phyloP scores from a whole-genome alignment of 2,113 vertebrate genomes.

The Indicator indicator region DNA sequence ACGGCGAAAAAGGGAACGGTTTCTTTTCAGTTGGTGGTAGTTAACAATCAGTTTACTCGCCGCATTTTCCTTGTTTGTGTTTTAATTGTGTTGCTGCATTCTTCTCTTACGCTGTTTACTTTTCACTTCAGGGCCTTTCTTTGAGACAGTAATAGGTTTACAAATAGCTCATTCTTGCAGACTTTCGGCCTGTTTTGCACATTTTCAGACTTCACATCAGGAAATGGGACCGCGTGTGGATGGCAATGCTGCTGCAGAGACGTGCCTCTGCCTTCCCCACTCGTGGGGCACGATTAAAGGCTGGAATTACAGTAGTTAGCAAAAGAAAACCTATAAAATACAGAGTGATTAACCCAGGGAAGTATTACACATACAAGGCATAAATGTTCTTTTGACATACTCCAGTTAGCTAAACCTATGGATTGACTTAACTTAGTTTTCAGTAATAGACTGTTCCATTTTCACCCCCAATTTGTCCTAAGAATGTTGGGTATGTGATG shows the following conservation, averaged over 20 bases:
- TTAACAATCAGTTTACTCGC: slow-evolving; percentile 35
- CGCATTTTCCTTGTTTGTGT: slow-evolving; percentile 1
- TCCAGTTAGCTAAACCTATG: not conserved
- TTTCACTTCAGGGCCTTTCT: not conserved
- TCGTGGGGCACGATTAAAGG: accelerated
- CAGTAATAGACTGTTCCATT: not conserved
- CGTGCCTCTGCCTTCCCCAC: not conserved
- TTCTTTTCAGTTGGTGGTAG: slow-evolving; percentile 43
- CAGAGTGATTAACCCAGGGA: not conserved
- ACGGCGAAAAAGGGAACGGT: slow-evolving; percentile 28
- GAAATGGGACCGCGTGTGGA: not conserved
- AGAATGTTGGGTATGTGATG: not conserved
- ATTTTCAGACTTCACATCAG: not conserved
- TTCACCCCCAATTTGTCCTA: not conserved
- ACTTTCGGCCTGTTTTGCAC: not conserved
- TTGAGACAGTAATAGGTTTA: slow-evolving; percentile 4
- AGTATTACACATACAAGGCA: not conserved
- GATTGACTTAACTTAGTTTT: not conserved
- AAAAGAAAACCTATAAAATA: not conserved
- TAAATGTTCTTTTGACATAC: not conserved
- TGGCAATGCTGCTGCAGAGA: not conserved
- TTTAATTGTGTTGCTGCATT: not conserved
- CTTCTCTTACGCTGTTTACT: not conserved
- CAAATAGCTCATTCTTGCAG: not conserved
- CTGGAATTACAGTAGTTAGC: not conserved